These are phyloP conservation scores for Samia ricini DNA, from an alignment of 1,140 invertebrate species.

Conservation along the genomic window DNA sequence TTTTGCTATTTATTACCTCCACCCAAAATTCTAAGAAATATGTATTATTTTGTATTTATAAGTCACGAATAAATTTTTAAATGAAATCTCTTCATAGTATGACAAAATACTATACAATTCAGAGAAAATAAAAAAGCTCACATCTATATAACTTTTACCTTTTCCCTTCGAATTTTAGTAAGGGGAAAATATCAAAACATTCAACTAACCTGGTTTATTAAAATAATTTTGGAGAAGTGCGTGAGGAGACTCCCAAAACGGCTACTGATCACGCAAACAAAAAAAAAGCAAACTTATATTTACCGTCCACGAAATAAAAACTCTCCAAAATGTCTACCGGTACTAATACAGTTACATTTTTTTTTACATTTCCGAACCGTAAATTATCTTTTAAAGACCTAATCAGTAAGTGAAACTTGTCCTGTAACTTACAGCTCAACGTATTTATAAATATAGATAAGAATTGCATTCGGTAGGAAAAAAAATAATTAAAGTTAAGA, in stretches of 20 bases:
- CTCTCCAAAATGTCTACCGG: background rate
- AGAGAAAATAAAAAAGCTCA: constrained; percentile 4
- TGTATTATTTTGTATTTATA: too few relatives aligned
- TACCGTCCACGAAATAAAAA: constrained; percentile 22
- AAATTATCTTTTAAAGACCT: constrained; percentile 28
- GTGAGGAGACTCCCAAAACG: constrained; percentile 57
- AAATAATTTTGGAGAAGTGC: constrained; percentile 71
- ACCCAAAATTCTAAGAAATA: too few relatives aligned
- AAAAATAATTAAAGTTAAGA: constrained; percentile 46
- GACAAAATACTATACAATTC: background rate
- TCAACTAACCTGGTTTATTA: constrained; percentile 69
- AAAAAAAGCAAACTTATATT: constrained; percentile 25
- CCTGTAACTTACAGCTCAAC: constrained; percentile 50
- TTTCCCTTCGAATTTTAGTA: constrained; percentile 29
- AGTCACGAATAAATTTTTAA: background rate
- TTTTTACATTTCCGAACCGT: background rate
- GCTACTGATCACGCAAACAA: constrained; percentile 50
- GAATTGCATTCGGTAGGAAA: constrained; percentile 42
- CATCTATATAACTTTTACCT: constrained; percentile 24
- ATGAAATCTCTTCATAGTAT: background rate
- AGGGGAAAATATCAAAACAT: constrained; percentile 59
- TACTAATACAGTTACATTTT: background rate
- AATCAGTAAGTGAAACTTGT: constrained; percentile 48
- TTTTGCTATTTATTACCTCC: too few relatives aligned
- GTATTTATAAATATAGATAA: constrained; percentile 60